phyloP scores from a whole-genome alignment of 2,113 vertebrate species.

The Emydura subglobosa region DNA sequence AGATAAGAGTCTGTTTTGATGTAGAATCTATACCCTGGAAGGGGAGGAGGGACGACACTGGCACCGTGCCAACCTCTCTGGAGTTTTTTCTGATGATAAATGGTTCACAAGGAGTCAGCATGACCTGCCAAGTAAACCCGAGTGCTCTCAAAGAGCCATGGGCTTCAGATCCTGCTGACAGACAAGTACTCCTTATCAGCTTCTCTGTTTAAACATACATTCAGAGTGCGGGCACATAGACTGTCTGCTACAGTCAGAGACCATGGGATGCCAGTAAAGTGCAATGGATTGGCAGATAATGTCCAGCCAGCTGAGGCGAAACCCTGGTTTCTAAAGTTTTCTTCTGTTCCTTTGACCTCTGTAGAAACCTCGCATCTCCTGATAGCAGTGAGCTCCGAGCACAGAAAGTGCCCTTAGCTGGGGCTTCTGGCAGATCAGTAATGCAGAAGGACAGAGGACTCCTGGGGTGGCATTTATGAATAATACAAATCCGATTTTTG shows the following conservation, averaged over 20 bases:
- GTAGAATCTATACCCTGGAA: conserved; percentile 67
- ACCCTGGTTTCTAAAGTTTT: background rate
- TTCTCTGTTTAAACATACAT: conserved; percentile 48
- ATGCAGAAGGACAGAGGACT: accelerated
- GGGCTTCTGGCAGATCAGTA: accelerated
- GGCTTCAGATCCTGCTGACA: conserved; percentile 71
- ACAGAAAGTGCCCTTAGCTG: background rate
- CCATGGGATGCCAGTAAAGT: background rate
- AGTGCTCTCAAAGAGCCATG: conserved; percentile 61
- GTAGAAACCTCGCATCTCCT: background rate
- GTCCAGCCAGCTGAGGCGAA: conserved; percentile 5
- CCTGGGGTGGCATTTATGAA: background rate
- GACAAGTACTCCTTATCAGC: conserved; percentile 66
- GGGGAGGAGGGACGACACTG: conserved; percentile 43
- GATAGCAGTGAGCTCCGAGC: background rate
- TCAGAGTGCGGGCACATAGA: background rate
- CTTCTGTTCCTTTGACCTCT: background rate
- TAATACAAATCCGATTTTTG: background rate
- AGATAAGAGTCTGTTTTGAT: conserved; percentile 69
- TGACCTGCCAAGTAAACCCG: conserved; percentile 72
- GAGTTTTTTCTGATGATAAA: conserved; percentile 67
- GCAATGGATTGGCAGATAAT: background rate
- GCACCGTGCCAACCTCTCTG: conserved; percentile 49
- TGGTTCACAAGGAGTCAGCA: conserved; percentile 61
- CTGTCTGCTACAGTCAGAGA: background rate